phyloP scores from a whole-genome alignment of 1,140 invertebrate species.

The Medauroidea extradentata region DNA sequence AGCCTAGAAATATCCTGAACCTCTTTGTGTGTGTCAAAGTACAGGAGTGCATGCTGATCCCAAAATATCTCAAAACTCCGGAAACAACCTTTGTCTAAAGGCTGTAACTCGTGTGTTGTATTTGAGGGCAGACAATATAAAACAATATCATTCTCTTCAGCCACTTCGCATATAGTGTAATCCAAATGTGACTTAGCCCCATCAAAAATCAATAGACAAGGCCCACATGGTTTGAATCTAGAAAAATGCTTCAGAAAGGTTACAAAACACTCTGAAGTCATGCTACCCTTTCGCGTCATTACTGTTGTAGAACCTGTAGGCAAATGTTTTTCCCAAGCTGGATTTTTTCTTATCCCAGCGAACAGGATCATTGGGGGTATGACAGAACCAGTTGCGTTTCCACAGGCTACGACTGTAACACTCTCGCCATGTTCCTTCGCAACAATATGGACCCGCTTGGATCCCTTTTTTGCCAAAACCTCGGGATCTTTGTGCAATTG shows the following conservation, averaged over 20 bases:
- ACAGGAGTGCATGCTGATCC: no score
- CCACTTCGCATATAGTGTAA: not conserved
- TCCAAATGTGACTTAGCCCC: conserved; percentile 9
- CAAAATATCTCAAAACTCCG: no score
- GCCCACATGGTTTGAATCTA: conserved; percentile 28
- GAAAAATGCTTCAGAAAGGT: conserved; percentile 35
- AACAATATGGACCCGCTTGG: conserved; percentile 37
- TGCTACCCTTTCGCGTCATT: conserved; percentile 38
- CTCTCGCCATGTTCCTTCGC: conserved; percentile 41
- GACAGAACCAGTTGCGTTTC: conserved; percentile 2
- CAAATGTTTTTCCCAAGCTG: conserved; percentile 34
- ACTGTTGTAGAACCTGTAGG: conserved; percentile 27
- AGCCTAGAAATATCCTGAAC: no score
- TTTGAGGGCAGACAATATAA: conserved; percentile 9
- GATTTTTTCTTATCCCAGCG: conserved; percentile 34
- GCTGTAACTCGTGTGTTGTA: no score
- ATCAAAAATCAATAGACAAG: conserved; percentile 39
- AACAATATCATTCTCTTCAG: conserved; percentile 5
- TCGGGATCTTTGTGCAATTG: conserved; percentile 36
- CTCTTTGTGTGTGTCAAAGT: no score
- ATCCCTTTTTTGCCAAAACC: conserved; percentile 38
- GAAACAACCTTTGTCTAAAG: conserved; percentile 6
- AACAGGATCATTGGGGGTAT: conserved; percentile 42
- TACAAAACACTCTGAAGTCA: conserved; percentile 36
- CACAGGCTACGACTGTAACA: conserved; percentile 38